Evolutionary conservation across 1,140 invertebrate genomes (phyloP), one percentile per base, ranked within the genome.

Genomic region (Aricia agestis): DNA sequence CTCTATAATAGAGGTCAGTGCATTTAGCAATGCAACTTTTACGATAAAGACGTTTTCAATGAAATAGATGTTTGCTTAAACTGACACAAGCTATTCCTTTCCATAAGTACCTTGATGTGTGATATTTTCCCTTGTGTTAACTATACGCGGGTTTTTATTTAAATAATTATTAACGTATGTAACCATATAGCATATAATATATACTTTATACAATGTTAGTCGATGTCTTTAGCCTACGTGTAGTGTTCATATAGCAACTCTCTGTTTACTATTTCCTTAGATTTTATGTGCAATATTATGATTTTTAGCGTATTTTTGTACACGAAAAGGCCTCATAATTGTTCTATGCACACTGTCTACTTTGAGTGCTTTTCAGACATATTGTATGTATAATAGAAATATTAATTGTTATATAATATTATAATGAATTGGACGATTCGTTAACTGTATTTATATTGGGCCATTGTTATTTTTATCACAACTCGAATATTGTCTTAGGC

Each of bases 311-410:
- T 63, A 18, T 18, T 19, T 25, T 63, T 25, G 59, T 63, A 63
- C 59, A 63, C 59, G 6, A 19, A 10, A 63, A 63, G 59, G 59
- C 59, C 59, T 63, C 10, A 4, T 6, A 2, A 1, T 36, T 36
- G 36, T 63, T 63, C 59, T 63, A 59, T 17, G 59, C 59, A 63
- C 59, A 63, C 59, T 63, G 59, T 63, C 59, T 18, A 63, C 3
- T 63, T 59, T 19, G 10, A 63, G 18, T 19, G 59, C 19, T 63
- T 63, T 18, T 18, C 19, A 63, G 11, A 63, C 18, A 25, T 63
- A 63, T 25, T 63, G 59, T 19, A 63, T 63, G 18, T 63, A n/a
- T n/a, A 63, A 63, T 63, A 63, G 18, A 19, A 63, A 63, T 63
- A 63, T 63, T 19, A 7, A 63, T 63, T 25, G 59, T 63, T 63